phyloP scores from a whole-genome alignment of 2,888 invertebrate genomes.

The Lobophora halterata region DNA sequence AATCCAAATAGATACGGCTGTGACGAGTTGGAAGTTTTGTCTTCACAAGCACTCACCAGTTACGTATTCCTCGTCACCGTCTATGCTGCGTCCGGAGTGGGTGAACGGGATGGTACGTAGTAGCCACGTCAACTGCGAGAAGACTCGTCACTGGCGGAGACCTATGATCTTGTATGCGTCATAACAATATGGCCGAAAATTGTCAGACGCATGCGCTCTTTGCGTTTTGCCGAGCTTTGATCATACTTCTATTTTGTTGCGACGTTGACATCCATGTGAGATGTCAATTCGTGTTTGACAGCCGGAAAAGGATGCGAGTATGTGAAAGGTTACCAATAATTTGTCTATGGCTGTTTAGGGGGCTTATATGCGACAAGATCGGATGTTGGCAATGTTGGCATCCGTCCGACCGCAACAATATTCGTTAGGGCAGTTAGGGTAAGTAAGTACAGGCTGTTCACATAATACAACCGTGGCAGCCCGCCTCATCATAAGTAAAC shows the following conservation, averaged over 20 bases:
- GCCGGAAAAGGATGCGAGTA: too few species aligned
- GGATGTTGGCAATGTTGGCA: too few species aligned
- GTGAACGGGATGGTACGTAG: slow-evolving; percentile 95
- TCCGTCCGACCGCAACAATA: too few species aligned
- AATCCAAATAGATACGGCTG: slow-evolving; percentile 69
- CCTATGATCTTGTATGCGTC: slow-evolving; percentile 88
- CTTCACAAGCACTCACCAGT: slow-evolving; percentile 90
- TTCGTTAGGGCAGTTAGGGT: too few species aligned
- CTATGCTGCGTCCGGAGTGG: slow-evolving; percentile 96
- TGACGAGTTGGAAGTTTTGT: slow-evolving; percentile 79
- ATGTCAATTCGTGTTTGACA: too few species aligned
- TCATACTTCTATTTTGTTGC: not conserved
- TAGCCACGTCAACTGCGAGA: slow-evolving; percentile 94
- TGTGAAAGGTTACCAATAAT: too few species aligned
- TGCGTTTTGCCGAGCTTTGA: slow-evolving; percentile 30
- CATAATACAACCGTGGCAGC: too few species aligned
- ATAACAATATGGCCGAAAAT: slow-evolving; percentile 86
- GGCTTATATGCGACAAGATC: too few species aligned
- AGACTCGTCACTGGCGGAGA: slow-evolving; percentile 91
- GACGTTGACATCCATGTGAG: not conserved
- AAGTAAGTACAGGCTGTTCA: too few species aligned
- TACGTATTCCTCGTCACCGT: slow-evolving; percentile 97
- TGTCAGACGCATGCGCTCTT: slow-evolving; percentile 72
- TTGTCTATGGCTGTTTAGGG: too few species aligned
- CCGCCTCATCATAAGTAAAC: too few species aligned